A percentile compares a stretch with the other conserved stretches of the same genome.
Evolutionary conservation across 2,888 invertebrate species (phyloP).

Genomic region (Ctena decussata): DNA sequence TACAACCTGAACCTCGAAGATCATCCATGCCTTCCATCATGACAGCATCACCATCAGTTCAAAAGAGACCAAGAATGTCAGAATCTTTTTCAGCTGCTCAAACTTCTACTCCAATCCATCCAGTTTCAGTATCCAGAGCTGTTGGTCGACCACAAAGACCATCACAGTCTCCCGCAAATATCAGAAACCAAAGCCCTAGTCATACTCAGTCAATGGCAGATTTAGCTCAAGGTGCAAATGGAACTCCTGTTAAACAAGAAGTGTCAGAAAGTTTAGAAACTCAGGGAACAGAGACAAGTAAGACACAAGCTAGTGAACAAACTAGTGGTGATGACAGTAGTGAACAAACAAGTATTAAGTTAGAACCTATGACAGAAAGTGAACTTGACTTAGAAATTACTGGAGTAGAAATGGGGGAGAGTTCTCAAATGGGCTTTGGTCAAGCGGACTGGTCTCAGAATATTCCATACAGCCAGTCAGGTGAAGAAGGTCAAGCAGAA

Average conservation of each 20-base stretch:
- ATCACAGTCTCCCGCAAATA: neutral
- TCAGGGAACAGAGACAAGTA: neutral
- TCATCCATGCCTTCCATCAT: neutral
- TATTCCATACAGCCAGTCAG: neutral
- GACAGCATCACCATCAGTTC: neutral
- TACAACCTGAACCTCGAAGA: neutral
- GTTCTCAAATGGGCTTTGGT: conserved; percentile 3
- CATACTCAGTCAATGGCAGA: neutral
- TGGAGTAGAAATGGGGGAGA: conserved; percentile 2
- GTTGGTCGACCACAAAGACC: neutral
- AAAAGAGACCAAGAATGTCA: neutral
- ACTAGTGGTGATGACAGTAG: neutral
- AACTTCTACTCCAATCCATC: neutral
- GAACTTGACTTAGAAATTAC: conserved; percentile 5
- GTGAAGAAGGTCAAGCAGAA: neutral
- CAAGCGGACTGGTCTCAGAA: neutral
- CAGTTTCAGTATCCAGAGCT: neutral
- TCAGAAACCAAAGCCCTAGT: neutral
- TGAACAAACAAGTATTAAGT: neutral
- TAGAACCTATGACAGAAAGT: neutral
- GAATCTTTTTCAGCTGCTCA: neutral
- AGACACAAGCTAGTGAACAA: neutral
- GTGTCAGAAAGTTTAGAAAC: neutral
- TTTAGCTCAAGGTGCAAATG: neutral
- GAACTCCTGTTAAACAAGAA: neutral